Evolutionary conservation across 2,113 vertebrate species (phyloP), one percentile per base, ranked within the genome.

Genomic region (Litocranius walleri): DNA sequence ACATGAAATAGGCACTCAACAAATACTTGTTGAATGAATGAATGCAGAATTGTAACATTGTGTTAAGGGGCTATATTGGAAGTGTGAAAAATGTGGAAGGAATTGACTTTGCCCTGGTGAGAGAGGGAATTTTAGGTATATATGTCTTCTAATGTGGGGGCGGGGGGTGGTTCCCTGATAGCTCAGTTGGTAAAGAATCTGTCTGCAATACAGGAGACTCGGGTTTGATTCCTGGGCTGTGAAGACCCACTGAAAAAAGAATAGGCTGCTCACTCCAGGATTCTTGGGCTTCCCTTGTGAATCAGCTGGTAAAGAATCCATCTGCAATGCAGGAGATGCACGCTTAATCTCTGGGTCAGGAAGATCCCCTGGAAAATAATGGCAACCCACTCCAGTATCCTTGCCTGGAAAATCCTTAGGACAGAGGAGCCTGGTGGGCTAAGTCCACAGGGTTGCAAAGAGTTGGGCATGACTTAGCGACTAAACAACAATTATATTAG

Each of bases 111-210:
- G 15, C 13, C 2, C 30, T 71, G 36, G 5, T 77, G 62, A 43
- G 40, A 43, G 16, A 23, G 45, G 19, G 15, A n/a, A 27, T n/a
- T 96, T 78, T 50, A 23, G 27, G 23, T 56, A 61, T 56, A 27
- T 7, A 25, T 19, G 1, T 87, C 6, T 95, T 86, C 74, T 67
- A 61, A 59, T 13, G 19, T 1, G 8, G 17, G 1, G 0, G 29
- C 0, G 2, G 8, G 17, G 1, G 0, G 29, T 0, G 19, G 59
- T 2, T 71, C 19, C 19, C n/a, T 36, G 19, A 25, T 13, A 74
- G 36, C 67, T 74, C 67, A 25, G 36, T 40, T 71, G 5, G 67
- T 74, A 74, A 40, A 6, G 67, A 71, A 71, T 23, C n/a, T 0
- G 3, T 19, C 67, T 74, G 67, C 21, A 25, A 25, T 74, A 23